Evolutionary conservation across 2,888 invertebrate genomes (phyloP).

Genomic region (Stenurella melanura): DNA sequence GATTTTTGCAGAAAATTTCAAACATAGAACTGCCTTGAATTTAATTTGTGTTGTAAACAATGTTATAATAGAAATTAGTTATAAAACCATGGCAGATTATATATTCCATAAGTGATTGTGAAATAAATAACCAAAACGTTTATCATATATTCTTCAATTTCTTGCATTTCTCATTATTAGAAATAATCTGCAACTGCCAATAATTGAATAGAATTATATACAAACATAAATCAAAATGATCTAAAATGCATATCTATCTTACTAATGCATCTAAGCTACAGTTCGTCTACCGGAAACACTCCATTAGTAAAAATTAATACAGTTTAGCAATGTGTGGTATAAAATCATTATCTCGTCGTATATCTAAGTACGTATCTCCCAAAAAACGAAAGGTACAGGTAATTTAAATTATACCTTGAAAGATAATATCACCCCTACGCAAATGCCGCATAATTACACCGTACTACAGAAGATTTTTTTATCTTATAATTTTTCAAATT

Average conservation of each 20-base stretch:
- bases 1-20: too few relatives aligned
- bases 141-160: too few relatives aligned
- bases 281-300: conserved; percentile 55
- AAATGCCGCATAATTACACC: conserved; percentile 52
- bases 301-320: conserved; percentile 63
- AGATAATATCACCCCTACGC: conserved; percentile 57
- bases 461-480: conserved; percentile 35
- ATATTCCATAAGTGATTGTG: too few relatives aligned
- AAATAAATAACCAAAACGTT: too few relatives aligned
- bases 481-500: conserved; percentile 33
- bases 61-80: too few relatives aligned
- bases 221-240: conserved; percentile 11
- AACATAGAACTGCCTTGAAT: too few relatives aligned
- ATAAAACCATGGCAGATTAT: too few relatives aligned
- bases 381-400: conserved; percentile 51
- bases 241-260: conserved; percentile 8
- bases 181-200: not conserved
- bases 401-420: conserved; percentile 50
- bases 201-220: not conserved
- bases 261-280: conserved; percentile 32
- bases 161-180: not conserved
- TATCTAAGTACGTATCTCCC: conserved; percentile 54
- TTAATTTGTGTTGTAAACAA: too few relatives aligned
- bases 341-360: conserved; percentile 57
- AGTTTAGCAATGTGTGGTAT: conserved; percentile 60